Base-by-base conservation (phyloP, 1,140 invertebrate genomes). In the Aphelenchoides avenae region DNA sequence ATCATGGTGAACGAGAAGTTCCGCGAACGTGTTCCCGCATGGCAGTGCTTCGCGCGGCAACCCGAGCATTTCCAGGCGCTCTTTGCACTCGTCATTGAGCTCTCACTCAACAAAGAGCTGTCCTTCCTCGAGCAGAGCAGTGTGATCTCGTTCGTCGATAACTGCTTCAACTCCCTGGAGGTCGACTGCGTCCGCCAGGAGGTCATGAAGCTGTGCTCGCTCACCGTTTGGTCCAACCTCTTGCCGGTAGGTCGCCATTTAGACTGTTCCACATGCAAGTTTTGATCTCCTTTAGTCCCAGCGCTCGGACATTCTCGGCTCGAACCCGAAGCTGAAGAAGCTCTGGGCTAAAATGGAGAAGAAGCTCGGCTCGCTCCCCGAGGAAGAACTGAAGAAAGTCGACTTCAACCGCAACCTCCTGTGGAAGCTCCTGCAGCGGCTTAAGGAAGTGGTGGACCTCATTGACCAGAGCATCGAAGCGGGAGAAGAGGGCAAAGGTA, bases 1-100 rank as follows among this genome's bases (percentile, higher is more conserved):
- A 85, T 89, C 0, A 93, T 98, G 87, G 85, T 97, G 9, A 99
- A 98, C 83, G 93, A 98, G 74, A 98, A 98, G 77, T 94, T 96
- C 74, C 81, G 92, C 13, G 94, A 99, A 80, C 81, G 92, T 64
- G 89, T 97, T 11, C 87, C 88, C 58, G 89, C 91, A n/a, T 98
- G 93, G 93, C 74, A 87, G 83, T 83, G 85, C 13, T 92, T 98
- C 70, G 84, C 87, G 56, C 85, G 86, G 63, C 80, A 85, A 31
- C 85, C 87, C 0, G 83, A 86, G 0, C 83, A 93, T 53, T 97
- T 97, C 79, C 79, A 85, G 0, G 83, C 81, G 2, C 95, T 97
- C 77, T 93, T 98, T 70, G 83, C 86, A 57, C 85, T 87, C 74
- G 85, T 97, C 2, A 78, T 96, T 4, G 78, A 85, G 54, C 80